Evolutionary conservation across 2,888 invertebrate species (phyloP), one percentile per base, ranked within the genome.

Genomic region (Melikaiella ostensackeni): DNA sequence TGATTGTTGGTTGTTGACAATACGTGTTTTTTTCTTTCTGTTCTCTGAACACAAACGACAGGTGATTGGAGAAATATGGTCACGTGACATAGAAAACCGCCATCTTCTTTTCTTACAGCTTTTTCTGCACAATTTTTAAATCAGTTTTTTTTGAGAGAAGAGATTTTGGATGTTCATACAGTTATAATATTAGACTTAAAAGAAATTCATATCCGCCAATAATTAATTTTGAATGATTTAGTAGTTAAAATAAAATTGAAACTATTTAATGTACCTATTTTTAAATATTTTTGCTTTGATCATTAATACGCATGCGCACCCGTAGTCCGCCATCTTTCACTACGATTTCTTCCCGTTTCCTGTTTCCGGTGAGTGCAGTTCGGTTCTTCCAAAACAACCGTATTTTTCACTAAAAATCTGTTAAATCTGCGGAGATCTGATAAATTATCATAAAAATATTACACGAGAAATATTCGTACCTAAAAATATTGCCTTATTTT

Each of bases 331-430:
- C 70, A 70, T 50, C 19, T 70, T 70, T 16, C 24, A 70, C n/a
- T 50, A 50, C 2, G 1, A 30, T 50, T 70, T 50, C 70, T 70
- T 55, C 70, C 70, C 46, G 50, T 30, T 70, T 70, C 70, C n/a
- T 42, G 30, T 55, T 70, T 70, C 70, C 30, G 70, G 70, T 70
- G 50, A 70, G 70, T 70, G n/a, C n/a, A 30, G 30, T 50, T 70
- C 30, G 30, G 30, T 50, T 70, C 9, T 50, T 46, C 27, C 33
- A 30, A 1, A 70, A 6, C n/a, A 70, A 50, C n/a, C 9, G 4
- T 50, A 24, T 46, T 27, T 70, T 27, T 50, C 11, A 50, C 2
- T 33, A 27, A 70, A 50, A 70, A 70, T 70, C 70, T n/a, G 70
- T 50, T 24, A 50, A 70, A 33, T 50, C 30, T 33, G n/a, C n/a